Evolutionary conservation across 2,888 invertebrate genomes (phyloP).

Genomic region (Piscicola geometra): DNA sequence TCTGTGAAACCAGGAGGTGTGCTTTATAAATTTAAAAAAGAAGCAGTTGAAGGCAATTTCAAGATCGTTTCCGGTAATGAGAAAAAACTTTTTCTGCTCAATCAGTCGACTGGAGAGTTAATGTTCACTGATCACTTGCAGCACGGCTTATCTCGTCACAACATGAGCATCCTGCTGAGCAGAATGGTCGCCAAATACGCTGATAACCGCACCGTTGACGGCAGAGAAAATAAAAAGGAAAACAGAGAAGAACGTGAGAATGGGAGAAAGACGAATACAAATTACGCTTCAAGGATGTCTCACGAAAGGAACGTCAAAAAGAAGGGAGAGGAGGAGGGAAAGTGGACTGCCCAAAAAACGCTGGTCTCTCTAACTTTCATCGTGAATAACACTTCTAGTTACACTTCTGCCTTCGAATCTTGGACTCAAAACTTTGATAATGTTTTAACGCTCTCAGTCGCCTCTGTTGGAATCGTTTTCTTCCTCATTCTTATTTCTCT

Average conservation of each 20-base stretch:
- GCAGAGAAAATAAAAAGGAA: too few species aligned
- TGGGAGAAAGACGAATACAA: not conserved
- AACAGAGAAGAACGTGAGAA: not conserved
- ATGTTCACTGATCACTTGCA: not conserved
- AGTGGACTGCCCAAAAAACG: not conserved
- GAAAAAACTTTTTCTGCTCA: conserved; percentile 17
- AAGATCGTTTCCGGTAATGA: conserved; percentile 27
- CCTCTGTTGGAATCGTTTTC: not conserved
- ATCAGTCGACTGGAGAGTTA: conserved; percentile 9
- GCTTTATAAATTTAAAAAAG: conserved; percentile 20
- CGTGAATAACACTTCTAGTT: conserved; percentile 27
- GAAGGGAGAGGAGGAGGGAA: not conserved
- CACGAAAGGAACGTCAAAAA: not conserved
- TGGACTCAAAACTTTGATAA: conserved; percentile 29
- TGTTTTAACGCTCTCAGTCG: conserved; percentile 1
- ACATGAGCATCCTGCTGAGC: conserved; percentile 7
- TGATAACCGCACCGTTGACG: not conserved
- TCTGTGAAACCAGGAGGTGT: conserved; percentile 9
- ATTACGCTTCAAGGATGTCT: not conserved
- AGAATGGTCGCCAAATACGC: not conserved
- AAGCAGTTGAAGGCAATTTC: not conserved
- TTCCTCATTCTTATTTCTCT: conserved; percentile 1
- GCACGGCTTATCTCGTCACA: conserved; percentile 6
- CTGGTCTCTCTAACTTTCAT: conserved; percentile 14
- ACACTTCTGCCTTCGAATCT: not conserved